A percentile compares a stretch with the other conserved stretches of the same genome.
Evolutionary conservation across 2,888 invertebrate genomes (phyloP).

Genomic region (Heliconius charithonia): DNA sequence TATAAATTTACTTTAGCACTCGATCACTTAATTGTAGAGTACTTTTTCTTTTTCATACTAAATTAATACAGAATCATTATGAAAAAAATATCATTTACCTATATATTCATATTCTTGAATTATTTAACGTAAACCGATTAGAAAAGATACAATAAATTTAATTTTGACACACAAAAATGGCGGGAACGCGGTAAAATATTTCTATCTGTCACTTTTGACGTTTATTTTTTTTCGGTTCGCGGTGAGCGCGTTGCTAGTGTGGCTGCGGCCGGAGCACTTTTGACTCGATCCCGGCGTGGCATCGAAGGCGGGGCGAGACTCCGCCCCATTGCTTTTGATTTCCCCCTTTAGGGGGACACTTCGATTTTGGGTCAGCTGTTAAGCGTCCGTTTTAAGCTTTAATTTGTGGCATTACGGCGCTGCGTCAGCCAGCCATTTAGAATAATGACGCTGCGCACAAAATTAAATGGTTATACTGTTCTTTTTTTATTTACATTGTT

Average conservation of each 20-base stretch:
- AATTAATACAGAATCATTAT: constrained; percentile 17
- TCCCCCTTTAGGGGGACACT: constrained; percentile 56
- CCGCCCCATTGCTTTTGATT: constrained; percentile 79
- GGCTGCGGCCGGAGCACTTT: constrained; percentile 75
- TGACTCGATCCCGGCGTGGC: constrained; percentile 70
- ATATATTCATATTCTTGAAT: not conserved
- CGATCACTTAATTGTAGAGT: constrained; percentile 7
- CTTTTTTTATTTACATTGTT: constrained; percentile 61
- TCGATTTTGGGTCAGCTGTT: constrained; percentile 84
- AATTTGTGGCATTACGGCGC: constrained; percentile 81
- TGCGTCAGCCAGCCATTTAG: constrained; percentile 75
- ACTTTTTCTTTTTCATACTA: constrained; percentile 17
- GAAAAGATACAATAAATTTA: not conserved
- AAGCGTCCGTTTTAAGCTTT: constrained; percentile 83
- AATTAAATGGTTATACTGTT: constrained; percentile 65
- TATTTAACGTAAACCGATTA: not conserved
- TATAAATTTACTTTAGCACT: constrained; percentile 22
- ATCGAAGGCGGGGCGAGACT: constrained; percentile 72
- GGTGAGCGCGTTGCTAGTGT: constrained; percentile 61
- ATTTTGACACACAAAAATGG: constrained; percentile 11
- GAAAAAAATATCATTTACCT: not conserved
- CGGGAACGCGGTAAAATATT: constrained; percentile 31
- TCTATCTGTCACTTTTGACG: constrained; percentile 50
- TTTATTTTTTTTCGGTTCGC: constrained; percentile 54
- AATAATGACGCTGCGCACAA: constrained; percentile 72